Evolutionary conservation across 2,797 vertebrate species (phyloP).

Genomic region (Anableps anableps): DNA sequence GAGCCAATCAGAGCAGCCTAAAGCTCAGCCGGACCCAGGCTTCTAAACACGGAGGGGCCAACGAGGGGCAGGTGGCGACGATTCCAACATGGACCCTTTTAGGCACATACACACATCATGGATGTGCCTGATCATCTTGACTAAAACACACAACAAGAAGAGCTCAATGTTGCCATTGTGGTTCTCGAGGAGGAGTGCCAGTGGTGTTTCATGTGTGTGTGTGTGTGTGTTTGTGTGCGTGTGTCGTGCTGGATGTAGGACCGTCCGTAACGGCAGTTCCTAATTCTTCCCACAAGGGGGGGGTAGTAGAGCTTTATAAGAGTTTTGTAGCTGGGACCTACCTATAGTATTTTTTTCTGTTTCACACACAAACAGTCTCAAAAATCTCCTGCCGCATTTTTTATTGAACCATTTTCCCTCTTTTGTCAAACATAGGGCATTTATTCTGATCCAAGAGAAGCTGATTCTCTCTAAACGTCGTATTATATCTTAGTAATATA

Average conservation of each 20-base stretch:
- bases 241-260: slow-evolving; percentile 14
- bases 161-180: slow-evolving; percentile 32
- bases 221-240: slow-evolving; percentile 24
- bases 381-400: background rate
- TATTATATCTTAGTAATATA: slow-evolving; percentile 15
- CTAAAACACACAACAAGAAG: slow-evolving; percentile 23
- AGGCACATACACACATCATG: slow-evolving; percentile 13
- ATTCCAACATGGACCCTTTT: slow-evolving; percentile 21
- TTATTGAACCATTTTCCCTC: slow-evolving; percentile 17
- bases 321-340: slow-evolving; percentile 2
- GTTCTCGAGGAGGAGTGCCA: slow-evolving; percentile 10
- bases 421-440: slow-evolving; percentile 9
- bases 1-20: slow-evolving; percentile 50
- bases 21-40: slow-evolving; percentile 45
- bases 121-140: slow-evolving; percentile 32
- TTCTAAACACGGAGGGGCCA: slow-evolving; percentile 45
- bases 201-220: slow-evolving; percentile 22
- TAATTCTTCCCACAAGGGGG: slow-evolving; percentile 7
- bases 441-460: slow-evolving; percentile 6
- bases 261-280: slow-evolving; percentile 30
- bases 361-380: background rate
- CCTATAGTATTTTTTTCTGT: slow-evolving; percentile 3
- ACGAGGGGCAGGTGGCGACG: slow-evolving; percentile 32
- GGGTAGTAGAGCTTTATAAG: slow-evolving; percentile 15
- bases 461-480: background rate